Evolutionary conservation across 2,888 invertebrate species (phyloP), one percentile per base, ranked within the genome.

Genomic region (Caenorhabditis drosophilae): DNA sequence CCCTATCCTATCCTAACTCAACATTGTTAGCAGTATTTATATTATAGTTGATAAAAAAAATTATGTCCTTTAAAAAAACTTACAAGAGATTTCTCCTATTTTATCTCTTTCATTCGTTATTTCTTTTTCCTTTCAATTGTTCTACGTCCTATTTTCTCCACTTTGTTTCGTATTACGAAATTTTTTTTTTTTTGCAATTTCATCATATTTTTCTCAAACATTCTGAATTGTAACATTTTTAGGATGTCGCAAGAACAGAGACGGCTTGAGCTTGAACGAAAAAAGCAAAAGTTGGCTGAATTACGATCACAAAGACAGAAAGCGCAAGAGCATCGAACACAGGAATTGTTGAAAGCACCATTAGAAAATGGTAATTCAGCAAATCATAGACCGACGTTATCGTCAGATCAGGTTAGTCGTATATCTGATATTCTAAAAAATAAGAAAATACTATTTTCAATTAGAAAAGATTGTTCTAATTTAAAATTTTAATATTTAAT

Each of bases 211-310:
- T 26, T 25, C 11, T 20, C 15, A 6, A 16, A 36, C 6, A 38
- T 7, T 12, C 16, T 15, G 23, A 22, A 23, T 35, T 12, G 9
- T 6, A 15, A 15, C 36, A 36, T 31, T n/a, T 11, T n/a, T 20
- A 47, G 47, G 36, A 26, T 22, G 53, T 12, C 50, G 41, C 47
- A 47, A 22, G 63, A 64, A 23, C 46, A 48, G 46, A 53, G 58
- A 51, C 49, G 50, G 25, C 53, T 53, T 44, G 75, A 78, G 49
- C 49, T 78, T 60, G 75, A 77, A 51, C 63, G 71, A 2, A 78
- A 78, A 51, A 73, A 75, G 67, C 72, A 73, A 54, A 57, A 53
- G 38, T 38, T 78, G 51, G 78, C 78, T 20, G 72, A 70, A 50
- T 18, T 67, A 31, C 54, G 59, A 12, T 69, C 68, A 20, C 56